Conservation (phyloP, 2,113 vertebrate genomes). For the Chaetodon trifascialis region DNA sequence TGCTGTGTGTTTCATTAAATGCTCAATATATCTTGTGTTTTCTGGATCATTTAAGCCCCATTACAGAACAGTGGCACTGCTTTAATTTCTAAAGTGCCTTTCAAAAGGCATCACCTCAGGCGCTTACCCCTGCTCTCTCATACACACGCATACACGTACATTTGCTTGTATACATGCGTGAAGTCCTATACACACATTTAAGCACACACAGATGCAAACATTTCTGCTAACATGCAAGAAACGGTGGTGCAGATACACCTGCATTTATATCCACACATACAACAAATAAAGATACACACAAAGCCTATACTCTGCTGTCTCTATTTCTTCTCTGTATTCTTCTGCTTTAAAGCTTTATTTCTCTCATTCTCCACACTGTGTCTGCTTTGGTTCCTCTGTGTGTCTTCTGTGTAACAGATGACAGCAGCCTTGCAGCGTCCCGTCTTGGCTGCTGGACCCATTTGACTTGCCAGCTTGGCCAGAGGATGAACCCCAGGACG, state of each 20-base stretch:
- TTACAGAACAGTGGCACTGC: conserved; percentile 85
- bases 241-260: conserved; percentile 17
- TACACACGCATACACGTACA: conserved; percentile 18
- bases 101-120: conserved; percentile 84
- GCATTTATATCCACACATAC: conserved; percentile 12
- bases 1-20: conserved; percentile 86
- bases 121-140: conserved; percentile 66
- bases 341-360: conserved; percentile 19
- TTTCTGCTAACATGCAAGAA: conserved; percentile 29
- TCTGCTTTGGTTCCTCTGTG: conserved; percentile 32
- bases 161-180: conserved; percentile 1
- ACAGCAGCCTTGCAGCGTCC: conserved; percentile 66
- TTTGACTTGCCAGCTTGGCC: conserved; percentile 76
- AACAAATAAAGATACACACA: conserved; percentile 4
- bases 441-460: conserved; percentile 63
- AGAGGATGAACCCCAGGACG: conserved; percentile 69
- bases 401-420: conserved; percentile 66
- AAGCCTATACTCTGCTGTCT: not conserved
- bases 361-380: conserved; percentile 12
- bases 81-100: conserved; percentile 90
- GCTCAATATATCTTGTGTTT: conserved; percentile 89
- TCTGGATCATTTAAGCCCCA: conserved; percentile 90
- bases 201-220: conserved; percentile 4
- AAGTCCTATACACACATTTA: conserved; percentile 13
- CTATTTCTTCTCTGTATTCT: not conserved